Evolutionary conservation across 2,797 vertebrate species (phyloP), one percentile per base, ranked within the genome.

Genomic region (Tenualosa ilisha): DNA sequence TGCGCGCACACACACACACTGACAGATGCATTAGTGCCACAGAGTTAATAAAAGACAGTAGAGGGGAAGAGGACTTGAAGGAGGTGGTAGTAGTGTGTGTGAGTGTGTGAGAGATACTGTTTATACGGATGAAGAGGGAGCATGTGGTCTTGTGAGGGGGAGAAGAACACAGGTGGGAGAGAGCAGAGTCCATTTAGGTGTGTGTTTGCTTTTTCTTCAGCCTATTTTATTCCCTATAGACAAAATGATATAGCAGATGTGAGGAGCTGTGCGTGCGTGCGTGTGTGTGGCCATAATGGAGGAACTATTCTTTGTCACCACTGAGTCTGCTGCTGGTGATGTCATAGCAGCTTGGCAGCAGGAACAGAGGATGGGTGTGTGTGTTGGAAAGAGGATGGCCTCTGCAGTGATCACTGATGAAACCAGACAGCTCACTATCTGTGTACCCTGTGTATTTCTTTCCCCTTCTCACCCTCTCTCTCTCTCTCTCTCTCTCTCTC

Each of bases 331-430:
- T 72, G 65, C 24, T 68, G 63, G 63, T 68, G 63, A 68, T 31
- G 63, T 68, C 63, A 40, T 40, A 31, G 24, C 31, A 15, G 65
- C 31, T 5, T 72, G 65, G 11, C 63, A 68, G 63, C 63, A 68
- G 26, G 24, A 31, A 9, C 63, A 8, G 26, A 68, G 63, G 65
- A n/a, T 37, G 26, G 37, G 63, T 37, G 65, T 68, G 65, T 31
- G 9, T 37, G 65, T 72, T 22, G 17, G 59, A n/a, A 17, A 4
- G 31, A 13, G 31, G 31, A 31, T 37, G 37, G 65, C 37, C 72
- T 75, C 68, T 79, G 72, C 72, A 43, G 40, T 79, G 37, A 79
- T 46, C 40, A 79, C 37, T 79, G 72, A 79, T 79, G 40, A 79
- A 79, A 79, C 72, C 43, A 20, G 72, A 46, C 72, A 79, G 72